Percentiles rank a stretch among this genome's conserved stretches.
Evolutionary conservation across 2,797 vertebrate species (phyloP).

Genomic region (Eleutherodactylus coqui): DNA sequence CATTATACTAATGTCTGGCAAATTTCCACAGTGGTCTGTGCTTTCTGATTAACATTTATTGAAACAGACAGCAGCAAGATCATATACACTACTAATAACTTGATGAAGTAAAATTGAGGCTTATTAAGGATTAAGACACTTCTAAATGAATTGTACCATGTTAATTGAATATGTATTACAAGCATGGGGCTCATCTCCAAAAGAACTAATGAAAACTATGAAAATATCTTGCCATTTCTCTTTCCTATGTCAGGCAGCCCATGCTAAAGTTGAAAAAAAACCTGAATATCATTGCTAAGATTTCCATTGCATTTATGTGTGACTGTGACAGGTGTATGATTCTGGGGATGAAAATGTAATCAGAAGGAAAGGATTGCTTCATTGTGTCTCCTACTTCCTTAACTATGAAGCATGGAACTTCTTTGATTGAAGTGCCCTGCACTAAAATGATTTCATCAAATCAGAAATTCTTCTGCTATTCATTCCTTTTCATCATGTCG

Average conservation of each 20-base stretch:
- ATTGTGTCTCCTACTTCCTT: conserved; percentile 48
- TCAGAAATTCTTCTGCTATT: conserved; percentile 45
- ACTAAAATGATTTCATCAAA: conserved; percentile 56
- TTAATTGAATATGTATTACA: conserved; percentile 29
- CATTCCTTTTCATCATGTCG: background rate
- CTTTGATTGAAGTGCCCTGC: conserved; percentile 59
- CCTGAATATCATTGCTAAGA: background rate
- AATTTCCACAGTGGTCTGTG: conserved; percentile 1
- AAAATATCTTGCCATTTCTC: background rate
- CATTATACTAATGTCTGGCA: conserved; percentile 30
- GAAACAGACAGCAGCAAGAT: conserved; percentile 43
- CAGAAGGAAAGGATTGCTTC: conserved; percentile 54
- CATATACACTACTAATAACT: conserved; percentile 33
- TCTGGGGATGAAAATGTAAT: conserved; percentile 54
- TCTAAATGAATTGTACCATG: conserved; percentile 33
- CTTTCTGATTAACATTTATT: conserved; percentile 38
- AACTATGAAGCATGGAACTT: conserved; percentile 43
- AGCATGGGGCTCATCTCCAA: background rate
- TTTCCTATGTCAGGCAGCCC: background rate
- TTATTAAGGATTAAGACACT: conserved; percentile 19
- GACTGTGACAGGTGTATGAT: conserved; percentile 10
- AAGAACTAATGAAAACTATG: background rate
- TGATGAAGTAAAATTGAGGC: conserved; percentile 40
- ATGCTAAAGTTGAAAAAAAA: no score
- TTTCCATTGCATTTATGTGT: conserved; percentile 36